These are phyloP conservation scores for Drosophila setosimentum DNA, from an alignment of 2,888 invertebrate species.

Conservation along the genomic window DNA sequence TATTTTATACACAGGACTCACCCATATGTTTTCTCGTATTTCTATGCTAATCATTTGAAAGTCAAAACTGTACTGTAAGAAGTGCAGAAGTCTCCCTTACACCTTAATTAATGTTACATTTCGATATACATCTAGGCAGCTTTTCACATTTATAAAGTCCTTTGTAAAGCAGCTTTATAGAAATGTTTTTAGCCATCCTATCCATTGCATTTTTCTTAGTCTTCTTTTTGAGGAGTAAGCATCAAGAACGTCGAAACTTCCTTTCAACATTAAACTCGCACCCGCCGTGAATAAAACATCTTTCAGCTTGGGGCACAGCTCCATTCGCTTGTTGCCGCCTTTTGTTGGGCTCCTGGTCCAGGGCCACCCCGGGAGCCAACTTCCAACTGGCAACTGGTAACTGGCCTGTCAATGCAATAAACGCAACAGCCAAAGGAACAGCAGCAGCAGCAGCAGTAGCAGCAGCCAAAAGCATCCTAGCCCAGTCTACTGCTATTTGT, in stretches of 20 bases:
- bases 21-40: not conserved
- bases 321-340: constrained; percentile 35
- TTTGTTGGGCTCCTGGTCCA: constrained; percentile 39
- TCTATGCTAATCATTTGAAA: not conserved
- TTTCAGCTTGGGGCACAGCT: constrained; percentile 42
- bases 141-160: constrained; percentile 3
- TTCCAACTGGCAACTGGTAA: constrained; percentile 51
- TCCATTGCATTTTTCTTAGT: constrained; percentile 12
- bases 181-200: constrained; percentile 3
- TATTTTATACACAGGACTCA: not conserved
- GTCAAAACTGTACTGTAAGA: not conserved
- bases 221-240: constrained; percentile 34
- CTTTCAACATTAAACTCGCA: constrained; percentile 50
- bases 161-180: constrained; percentile 18
- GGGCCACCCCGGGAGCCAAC: constrained; percentile 47
- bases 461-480: constrained; percentile 30
- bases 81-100: not conserved
- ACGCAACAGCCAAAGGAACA: constrained; percentile 69
- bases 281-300: constrained; percentile 47
- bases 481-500: constrained; percentile 31
- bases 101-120: not conserved
- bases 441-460: constrained; percentile 31
- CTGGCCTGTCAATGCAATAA: constrained; percentile 77
- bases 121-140: not conserved
- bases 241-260: constrained; percentile 33